Evolutionary conservation across 2,888 invertebrate genomes (phyloP).

Genomic region (Cryptocephalus moraei): DNA sequence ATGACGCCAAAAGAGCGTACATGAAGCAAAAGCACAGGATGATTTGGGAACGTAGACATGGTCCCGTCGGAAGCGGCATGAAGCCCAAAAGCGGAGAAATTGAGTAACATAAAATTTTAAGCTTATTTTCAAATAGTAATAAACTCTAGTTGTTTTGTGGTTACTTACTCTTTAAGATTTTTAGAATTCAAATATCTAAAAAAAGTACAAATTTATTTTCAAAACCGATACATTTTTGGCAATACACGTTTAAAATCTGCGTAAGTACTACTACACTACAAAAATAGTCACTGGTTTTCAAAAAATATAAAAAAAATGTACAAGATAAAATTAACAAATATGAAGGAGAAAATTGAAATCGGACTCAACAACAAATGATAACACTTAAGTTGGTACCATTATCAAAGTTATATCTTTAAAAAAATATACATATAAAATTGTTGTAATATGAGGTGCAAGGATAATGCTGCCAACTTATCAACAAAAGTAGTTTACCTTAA

Average conservation of each 20-base stretch:
- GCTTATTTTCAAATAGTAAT: too few species aligned
- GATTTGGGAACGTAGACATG: conserved; percentile 93
- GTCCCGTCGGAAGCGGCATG: conserved; percentile 61
- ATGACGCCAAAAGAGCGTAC: conserved; percentile 63
- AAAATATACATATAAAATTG: too few species aligned
- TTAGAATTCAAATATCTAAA: not conserved
- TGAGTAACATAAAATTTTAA: not conserved
- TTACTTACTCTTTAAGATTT: not conserved
- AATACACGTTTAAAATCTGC: not conserved
- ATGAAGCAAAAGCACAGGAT: conserved; percentile 99
- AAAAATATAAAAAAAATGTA: not conserved
- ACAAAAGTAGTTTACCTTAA: too few species aligned
- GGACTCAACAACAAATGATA: not conserved
- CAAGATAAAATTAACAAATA: too few species aligned
- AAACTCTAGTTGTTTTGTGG: too few species aligned
- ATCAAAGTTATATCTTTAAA: not conserved
- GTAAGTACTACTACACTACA: not conserved
- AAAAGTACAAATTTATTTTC: not conserved
- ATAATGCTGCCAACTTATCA: too few species aligned
- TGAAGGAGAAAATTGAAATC: too few species aligned
- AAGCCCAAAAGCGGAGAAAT: conserved; percentile 22
- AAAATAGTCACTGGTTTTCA: not conserved
- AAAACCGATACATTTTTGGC: not conserved
- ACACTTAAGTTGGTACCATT: not conserved
- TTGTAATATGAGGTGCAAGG: too few species aligned